Evolutionary conservation across 2,113 vertebrate species (phyloP), one percentile per base, ranked within the genome.

Genomic region (Tinamus guttatus): DNA sequence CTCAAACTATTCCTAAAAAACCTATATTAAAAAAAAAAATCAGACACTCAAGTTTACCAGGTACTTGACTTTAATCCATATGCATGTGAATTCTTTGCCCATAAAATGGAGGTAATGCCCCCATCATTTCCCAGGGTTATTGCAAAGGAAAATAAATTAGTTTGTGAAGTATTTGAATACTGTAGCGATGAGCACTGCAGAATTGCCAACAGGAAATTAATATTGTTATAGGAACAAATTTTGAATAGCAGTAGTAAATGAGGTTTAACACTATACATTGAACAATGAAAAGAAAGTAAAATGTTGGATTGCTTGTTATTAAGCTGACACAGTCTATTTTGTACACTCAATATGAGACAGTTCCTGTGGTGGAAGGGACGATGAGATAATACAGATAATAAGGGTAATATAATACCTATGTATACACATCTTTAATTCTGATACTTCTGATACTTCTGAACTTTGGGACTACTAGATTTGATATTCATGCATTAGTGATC

Each of bases 281-380:
- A 81, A 78, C 40, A 84, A 89, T 27, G 64, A 70, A 81, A 93
- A 76, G 51, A 27, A 93, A 81, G 5, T 74, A 83, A 85, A 90
- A 59, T 32, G 93, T 25, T 56, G 63, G 83, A 43, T 11, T 69
- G 45, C 21, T 77, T 67, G 45, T 32, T 60, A 81, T 58, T n/a
- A 18, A 25, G 13, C 13, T 38, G 59, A 45, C 28, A 77, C 16
- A 58, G 30, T 13, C 38, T 60, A 13, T 38, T 38, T 38, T 71
- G 32, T 2, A 6, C 17, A 20, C 41, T 71, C 41, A 51, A 5
- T 64, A 40, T 16, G 34, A 85, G 41, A 71, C 13, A 11, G 38
- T 28, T 71, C 41, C 43, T 36, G 56, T 79, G 60, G 49, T 41
- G 76, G n/a, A 84, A 40, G 22, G 54, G 30, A 78, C 4, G 16